phyloP scores from a whole-genome alignment of 2,888 invertebrate species.

The Coenonympha arcania region DNA sequence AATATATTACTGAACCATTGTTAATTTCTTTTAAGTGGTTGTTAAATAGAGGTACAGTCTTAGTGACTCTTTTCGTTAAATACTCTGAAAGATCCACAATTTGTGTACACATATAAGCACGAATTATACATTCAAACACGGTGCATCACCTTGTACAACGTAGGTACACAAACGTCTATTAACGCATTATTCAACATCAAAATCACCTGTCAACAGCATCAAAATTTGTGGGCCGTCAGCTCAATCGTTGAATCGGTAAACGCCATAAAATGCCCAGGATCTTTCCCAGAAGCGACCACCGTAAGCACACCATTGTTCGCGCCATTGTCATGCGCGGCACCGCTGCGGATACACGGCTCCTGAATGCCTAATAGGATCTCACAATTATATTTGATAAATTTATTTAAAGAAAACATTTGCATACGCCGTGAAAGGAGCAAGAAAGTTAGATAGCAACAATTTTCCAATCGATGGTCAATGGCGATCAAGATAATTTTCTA shows the following conservation, averaged over 20 bases:
- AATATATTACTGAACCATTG: no score
- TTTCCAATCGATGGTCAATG: conserved; percentile 21
- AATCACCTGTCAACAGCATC: conserved; percentile 34
- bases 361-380: conserved; percentile 70
- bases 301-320: conserved; percentile 66
- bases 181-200: conserved; percentile 24
- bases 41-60: no score
- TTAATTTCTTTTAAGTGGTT: no score
- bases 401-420: conserved; percentile 65
- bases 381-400: conserved; percentile 74
- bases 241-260: conserved; percentile 59
- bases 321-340: conserved; percentile 59
- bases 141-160: no score
- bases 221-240: conserved; percentile 46
- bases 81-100: no score
- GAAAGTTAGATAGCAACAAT: conserved; percentile 42
- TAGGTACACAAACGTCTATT: background rate
- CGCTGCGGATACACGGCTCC: conserved; percentile 66
- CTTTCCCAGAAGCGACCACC: conserved; percentile 71
- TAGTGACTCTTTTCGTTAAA: no score
- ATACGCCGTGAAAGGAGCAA: conserved; percentile 61
- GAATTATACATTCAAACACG: no score
- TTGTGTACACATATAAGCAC: no score
- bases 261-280: conserved; percentile 60
- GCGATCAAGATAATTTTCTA: conserved; percentile 9